phyloP scores from a whole-genome alignment of 2,113 vertebrate species.

The Nannospalax galili region DNA sequence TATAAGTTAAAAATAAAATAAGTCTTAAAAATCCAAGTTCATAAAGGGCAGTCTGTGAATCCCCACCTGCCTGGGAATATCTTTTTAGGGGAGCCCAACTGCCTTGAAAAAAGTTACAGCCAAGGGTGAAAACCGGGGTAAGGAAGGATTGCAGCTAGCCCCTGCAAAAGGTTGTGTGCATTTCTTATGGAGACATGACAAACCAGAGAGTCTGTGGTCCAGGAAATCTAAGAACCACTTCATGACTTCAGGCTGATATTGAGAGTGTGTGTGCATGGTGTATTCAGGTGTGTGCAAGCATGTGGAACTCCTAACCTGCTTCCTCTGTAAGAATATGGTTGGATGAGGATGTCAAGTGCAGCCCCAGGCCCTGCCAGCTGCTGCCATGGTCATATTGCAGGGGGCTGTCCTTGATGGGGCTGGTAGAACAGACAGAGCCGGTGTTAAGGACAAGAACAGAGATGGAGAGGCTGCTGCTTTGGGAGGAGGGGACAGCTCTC shows the following conservation, averaged over 20 bases:
- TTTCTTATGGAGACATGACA: background rate
- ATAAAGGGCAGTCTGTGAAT: background rate
- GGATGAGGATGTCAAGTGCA: constrained; percentile 77
- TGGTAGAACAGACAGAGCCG: constrained; percentile 65
- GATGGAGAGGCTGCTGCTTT: constrained; percentile 17
- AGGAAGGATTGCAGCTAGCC: background rate
- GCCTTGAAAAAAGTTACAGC: background rate
- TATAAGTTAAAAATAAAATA: background rate
- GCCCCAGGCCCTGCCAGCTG: constrained; percentile 77
- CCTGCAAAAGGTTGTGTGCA: background rate
- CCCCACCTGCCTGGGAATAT: background rate
- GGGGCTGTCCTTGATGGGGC: constrained; percentile 72
- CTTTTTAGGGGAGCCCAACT: background rate
- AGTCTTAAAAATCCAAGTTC: background rate
- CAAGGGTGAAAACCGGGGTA: background rate
- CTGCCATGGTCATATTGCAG: constrained; percentile 65
- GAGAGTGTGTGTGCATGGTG: constrained; percentile 5
- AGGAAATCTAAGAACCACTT: constrained; percentile 42
- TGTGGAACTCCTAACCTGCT: constrained; percentile 76
- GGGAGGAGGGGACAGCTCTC: background rate
- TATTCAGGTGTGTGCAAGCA: constrained; percentile 78
- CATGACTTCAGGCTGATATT: constrained; percentile 64
- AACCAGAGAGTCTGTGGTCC: background rate
- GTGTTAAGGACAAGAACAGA: constrained; percentile 59
- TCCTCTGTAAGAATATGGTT: constrained; percentile 71